Evolutionary conservation across 2,113 vertebrate genomes (phyloP).

Genomic region (Isichthys henryi): DNA sequence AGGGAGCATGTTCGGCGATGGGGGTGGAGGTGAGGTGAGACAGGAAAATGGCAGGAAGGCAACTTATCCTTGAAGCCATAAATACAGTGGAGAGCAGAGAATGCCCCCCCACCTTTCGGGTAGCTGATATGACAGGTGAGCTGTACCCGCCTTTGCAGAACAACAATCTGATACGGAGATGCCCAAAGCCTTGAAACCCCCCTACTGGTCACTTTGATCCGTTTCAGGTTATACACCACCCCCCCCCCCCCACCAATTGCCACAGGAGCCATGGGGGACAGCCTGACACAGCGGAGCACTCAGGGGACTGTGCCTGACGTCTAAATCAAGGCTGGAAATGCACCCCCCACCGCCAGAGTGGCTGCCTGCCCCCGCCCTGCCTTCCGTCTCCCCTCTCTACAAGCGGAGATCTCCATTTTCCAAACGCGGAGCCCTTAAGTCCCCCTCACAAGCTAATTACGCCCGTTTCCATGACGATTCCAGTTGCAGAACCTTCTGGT

Average conservation of each 20-base stretch:
- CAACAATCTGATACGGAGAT: not conserved
- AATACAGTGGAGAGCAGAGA: slow-evolving; percentile 35
- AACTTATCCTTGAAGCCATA: slow-evolving; percentile 45
- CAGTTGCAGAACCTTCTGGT: slow-evolving; percentile 5
- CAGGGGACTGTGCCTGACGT: slow-evolving; percentile 32
- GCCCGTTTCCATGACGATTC: slow-evolving; percentile 18
- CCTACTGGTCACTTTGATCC: not conserved
- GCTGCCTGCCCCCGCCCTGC: not conserved
- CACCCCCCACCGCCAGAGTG: slow-evolving; percentile 3
- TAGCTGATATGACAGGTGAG: not conserved
- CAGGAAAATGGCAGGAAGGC: slow-evolving; percentile 43
- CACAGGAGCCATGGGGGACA: not conserved
- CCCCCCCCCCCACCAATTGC: not conserved
- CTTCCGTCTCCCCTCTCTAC: slow-evolving; percentile 20
- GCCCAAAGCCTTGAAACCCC: not conserved
- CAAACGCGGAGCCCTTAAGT: not conserved
- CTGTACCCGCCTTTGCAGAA: not conserved
- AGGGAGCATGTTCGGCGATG: slow-evolving; percentile 31
- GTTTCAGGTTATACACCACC: not conserved
- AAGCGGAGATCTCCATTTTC: not conserved
- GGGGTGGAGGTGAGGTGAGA: slow-evolving; percentile 26
- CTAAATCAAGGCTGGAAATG: slow-evolving; percentile 40
- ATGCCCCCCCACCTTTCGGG: not conserved
- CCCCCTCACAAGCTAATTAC: slow-evolving; percentile 6
- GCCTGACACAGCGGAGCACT: slow-evolving; percentile 14